Evolutionary conservation across 2,797 vertebrate genomes (phyloP).

Genomic region (Rallus crepitans): DNA sequence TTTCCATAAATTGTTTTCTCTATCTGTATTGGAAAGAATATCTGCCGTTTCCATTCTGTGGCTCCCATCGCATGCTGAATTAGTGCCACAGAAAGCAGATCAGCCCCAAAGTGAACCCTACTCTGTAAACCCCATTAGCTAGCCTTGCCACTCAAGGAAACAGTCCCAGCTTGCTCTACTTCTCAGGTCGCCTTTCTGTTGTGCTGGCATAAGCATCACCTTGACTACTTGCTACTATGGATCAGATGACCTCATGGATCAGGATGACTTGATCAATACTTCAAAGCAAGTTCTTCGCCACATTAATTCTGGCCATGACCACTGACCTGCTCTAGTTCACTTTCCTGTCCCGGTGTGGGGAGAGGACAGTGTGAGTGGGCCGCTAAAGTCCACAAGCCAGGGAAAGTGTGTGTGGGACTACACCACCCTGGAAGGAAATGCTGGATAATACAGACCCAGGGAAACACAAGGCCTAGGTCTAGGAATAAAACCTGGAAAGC

Average conservation of each 20-base stretch:
- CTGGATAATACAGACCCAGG: not conserved
- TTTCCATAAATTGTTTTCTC: not conserved
- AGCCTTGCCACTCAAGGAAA: not conserved
- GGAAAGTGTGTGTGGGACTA: not conserved
- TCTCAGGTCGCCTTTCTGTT: not conserved
- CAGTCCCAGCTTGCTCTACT: not conserved
- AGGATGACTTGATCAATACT: not conserved
- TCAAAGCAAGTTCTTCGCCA: not conserved
- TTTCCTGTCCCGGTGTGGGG: not conserved
- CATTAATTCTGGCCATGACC: not conserved
- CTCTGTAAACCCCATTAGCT: not conserved
- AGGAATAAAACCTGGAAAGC: conserved; percentile 23
- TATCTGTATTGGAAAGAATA: not conserved
- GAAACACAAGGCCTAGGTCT: not conserved
- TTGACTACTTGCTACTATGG: not conserved
- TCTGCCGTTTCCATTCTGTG: not conserved
- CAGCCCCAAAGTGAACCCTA: not conserved
- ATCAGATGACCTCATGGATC: not conserved
- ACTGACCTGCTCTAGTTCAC: not conserved
- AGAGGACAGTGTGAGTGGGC: not conserved
- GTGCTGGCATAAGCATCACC: not conserved
- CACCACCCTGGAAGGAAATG: not conserved
- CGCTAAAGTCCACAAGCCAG: not conserved
- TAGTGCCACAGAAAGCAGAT: not conserved
- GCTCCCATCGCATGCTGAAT: not conserved